Conservation (phyloP, 2,888 invertebrate genomes). For the Seira musarum region DNA sequence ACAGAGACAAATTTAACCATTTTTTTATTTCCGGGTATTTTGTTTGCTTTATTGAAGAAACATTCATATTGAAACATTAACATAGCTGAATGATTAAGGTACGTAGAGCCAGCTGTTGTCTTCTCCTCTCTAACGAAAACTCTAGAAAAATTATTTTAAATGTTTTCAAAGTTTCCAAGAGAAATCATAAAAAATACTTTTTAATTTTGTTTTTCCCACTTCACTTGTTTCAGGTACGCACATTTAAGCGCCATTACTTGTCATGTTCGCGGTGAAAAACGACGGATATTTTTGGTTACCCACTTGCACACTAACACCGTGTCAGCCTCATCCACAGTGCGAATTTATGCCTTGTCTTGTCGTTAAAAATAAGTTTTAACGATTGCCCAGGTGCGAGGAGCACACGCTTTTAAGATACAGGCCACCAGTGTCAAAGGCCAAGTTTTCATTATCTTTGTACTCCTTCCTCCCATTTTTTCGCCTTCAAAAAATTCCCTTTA, state of each 20-base stretch:
- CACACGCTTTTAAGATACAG: conserved; percentile 68
- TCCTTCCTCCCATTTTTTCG: conserved; percentile 18
- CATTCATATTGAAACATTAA: too few relatives aligned
- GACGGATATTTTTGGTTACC: conserved; percentile 5
- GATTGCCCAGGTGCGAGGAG: conserved; percentile 68
- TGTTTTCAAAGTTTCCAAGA: too few relatives aligned
- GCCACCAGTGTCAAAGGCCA: conserved; percentile 66
- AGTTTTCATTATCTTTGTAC: conserved; percentile 66
- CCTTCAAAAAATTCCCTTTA: conserved; percentile 13
- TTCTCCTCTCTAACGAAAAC: too few relatives aligned
- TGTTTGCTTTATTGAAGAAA: too few relatives aligned
- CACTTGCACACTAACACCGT: conserved; percentile 25
- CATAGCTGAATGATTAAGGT: too few relatives aligned
- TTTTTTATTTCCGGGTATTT: too few relatives aligned
- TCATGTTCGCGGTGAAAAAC: conserved; percentile 33
- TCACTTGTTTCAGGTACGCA: too few relatives aligned
- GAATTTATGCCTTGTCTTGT: conserved; percentile 68
- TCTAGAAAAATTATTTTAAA: too few relatives aligned
- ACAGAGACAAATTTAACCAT: too few relatives aligned
- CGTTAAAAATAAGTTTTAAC: conserved; percentile 69
- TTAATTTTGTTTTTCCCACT: too few relatives aligned
- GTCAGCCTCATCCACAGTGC: conserved; percentile 62
- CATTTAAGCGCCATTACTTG: conserved; percentile 31
- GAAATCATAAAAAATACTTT: too few relatives aligned
- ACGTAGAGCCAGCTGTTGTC: too few relatives aligned